Evolutionary conservation across 2,113 vertebrate genomes (phyloP).

Genomic region (Catharus fuscescens): DNA sequence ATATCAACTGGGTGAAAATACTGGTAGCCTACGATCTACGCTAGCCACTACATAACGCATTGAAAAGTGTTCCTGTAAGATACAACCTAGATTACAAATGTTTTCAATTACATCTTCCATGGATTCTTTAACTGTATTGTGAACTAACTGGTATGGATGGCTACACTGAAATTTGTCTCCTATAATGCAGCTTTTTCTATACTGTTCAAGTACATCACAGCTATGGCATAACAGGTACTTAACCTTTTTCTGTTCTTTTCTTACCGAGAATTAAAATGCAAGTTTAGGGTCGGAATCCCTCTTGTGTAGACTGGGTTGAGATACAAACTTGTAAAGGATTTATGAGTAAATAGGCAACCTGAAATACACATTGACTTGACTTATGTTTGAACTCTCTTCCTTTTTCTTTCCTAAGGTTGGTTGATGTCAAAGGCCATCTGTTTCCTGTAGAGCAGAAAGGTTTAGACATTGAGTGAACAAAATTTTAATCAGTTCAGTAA

Average conservation of each 20-base stretch:
- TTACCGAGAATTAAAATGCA: neutral
- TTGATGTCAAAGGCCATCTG: constrained; percentile 53
- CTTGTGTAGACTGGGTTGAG: neutral
- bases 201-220: neutral
- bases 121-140: neutral
- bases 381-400: constrained; percentile 36
- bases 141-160: neutral
- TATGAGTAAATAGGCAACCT: constrained; percentile 11
- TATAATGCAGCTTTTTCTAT: neutral
- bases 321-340: neutral
- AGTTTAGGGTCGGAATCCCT: neutral
- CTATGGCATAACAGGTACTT: neutral
- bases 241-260: neutral
- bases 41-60: neutral
- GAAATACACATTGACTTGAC: neutral
- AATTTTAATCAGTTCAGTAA: constrained; percentile 36
- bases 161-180: neutral
- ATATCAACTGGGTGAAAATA: neutral
- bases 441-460: constrained; percentile 46
- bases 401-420: neutral
- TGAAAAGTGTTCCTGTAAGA: neutral
- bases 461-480: neutral
- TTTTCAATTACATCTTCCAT: neutral
- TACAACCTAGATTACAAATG: neutral
- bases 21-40: neutral